Evolutionary conservation across 2,113 vertebrate species (phyloP), one percentile per base, ranked within the genome.

Genomic region (Xenopus laevis): DNA sequence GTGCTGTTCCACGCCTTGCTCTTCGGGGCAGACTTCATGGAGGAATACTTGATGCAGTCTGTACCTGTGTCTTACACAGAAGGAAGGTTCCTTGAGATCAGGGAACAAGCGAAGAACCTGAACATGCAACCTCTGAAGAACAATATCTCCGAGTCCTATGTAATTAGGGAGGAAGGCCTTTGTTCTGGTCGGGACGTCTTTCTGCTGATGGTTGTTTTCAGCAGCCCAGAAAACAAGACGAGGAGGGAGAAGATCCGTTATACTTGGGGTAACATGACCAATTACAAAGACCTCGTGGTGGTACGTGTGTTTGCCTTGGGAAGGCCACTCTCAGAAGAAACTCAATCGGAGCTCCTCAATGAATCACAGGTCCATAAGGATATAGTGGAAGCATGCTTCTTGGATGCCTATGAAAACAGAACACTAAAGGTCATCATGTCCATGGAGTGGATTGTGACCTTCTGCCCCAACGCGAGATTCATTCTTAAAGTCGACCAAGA

Each of bases 1-100:
- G 21, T 94, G 21, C 92, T 97, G 9, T 95, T 98, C 86, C 95
- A 98, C 1, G 65, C 85, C 33, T 81, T 98, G 87, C 81, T 98
- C 57, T 98, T 98, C 0, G 95, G 96, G 7, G 92, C 92, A 0
- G 95, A 98, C 79, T 86, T 98, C 21, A 85, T 97, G 12, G 95
- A 98, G 81, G 91, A 97, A 69, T 97, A 96, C 50, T 92, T 98
- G 71, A 85, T 96, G 66, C 89, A 80, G 7, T 89, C 93, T 0
- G 78, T 89, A 1, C 93, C 95, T 0, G 84, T 84, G 0, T 81
- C 93, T 1, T 95, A 94, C 84, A 88, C 87, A 0, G 90, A 95
- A 0, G 86, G 81, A 0, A 89, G 86, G 69, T 82, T 91, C 23
- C 86, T 92, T 0, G 87, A 91, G 15, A 87, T 95, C 30, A 86